Conservation (phyloP, 1,140 invertebrate species). For the Oedothorax gibbosus region DNA sequence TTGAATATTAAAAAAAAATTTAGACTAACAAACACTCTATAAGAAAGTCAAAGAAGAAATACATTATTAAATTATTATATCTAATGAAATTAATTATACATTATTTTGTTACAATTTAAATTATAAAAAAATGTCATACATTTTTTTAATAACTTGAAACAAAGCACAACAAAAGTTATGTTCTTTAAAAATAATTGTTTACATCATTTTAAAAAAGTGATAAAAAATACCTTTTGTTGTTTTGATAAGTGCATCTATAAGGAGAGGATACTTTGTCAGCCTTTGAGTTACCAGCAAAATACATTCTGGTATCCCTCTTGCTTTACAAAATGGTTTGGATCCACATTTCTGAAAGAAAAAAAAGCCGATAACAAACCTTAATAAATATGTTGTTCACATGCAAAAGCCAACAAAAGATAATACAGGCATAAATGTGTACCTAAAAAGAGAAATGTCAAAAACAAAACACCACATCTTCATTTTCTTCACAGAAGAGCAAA, state of each 20-base stretch:
- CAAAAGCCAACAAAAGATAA: no score
- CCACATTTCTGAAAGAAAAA: slow-evolving; percentile 76
- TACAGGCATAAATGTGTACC: no score
- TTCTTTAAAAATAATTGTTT: no score
- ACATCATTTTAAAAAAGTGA: neutral
- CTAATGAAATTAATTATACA: neutral
- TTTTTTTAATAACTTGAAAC: neutral
- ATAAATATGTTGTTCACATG: no score
- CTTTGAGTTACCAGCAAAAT: slow-evolving; percentile 93
- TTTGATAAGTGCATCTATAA: slow-evolving; percentile 93
- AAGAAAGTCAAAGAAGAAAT: neutral
- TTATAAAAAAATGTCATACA: neutral
- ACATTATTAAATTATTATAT: neutral
- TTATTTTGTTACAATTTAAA: neutral
- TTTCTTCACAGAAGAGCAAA: no score
- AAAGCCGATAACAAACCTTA: neutral
- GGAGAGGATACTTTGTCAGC: slow-evolving; percentile 92
- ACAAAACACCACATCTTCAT: no score
- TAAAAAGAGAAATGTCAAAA: no score
- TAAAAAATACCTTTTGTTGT: slow-evolving; percentile 78
- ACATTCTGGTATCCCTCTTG: slow-evolving; percentile 95
- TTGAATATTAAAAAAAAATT: neutral
- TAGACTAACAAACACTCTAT: neutral
- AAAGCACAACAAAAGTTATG: neutral
- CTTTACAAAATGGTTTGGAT: slow-evolving; percentile 86